Evolutionary conservation across 2,888 invertebrate species (phyloP).

Genomic region (Ophraella communa): DNA sequence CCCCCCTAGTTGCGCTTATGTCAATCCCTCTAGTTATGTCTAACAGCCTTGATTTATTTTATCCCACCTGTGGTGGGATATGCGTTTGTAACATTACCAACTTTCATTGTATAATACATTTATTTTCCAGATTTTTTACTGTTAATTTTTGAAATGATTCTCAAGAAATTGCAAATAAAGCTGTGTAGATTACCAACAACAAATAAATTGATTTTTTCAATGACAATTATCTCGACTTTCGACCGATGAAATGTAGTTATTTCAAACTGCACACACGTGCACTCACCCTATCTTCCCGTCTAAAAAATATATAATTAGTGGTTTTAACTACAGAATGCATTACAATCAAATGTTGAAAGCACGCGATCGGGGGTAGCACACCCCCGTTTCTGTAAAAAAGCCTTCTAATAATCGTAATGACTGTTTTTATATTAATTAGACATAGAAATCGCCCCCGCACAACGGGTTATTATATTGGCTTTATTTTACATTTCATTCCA

Average conservation of each 20-base stretch:
- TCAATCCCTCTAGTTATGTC: too few species aligned
- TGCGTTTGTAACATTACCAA: too few species aligned
- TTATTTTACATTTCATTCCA: not conserved
- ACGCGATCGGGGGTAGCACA: constrained; percentile 1
- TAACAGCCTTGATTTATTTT: too few species aligned
- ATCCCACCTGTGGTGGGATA: too few species aligned
- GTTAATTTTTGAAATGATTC: too few species aligned
- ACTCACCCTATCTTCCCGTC: constrained; percentile 4
- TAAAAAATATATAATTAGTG: constrained; percentile 18
- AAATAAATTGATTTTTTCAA: constrained; percentile 12
- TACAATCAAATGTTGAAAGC: constrained; percentile 9
- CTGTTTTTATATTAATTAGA: constrained; percentile 20
- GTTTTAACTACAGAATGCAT: constrained; percentile 10
- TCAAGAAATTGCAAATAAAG: not conserved
- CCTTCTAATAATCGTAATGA: constrained; percentile 8
- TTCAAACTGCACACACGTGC: constrained; percentile 15
- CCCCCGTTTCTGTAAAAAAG: constrained; percentile 7
- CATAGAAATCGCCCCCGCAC: constrained; percentile 12
- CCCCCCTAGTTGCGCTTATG: too few species aligned
- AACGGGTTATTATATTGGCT: constrained; percentile 1
- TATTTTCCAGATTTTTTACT: too few species aligned
- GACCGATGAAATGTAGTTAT: constrained; percentile 1
- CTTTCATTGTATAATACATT: too few species aligned
- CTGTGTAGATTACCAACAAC: not conserved
- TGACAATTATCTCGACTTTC: not conserved